A percentile compares a stretch with the other conserved stretches of the same genome.
These are phyloP conservation scores for Volucella zonaria DNA, from an alignment of 2,888 invertebrate genomes.

Conservation along the genomic window DNA sequence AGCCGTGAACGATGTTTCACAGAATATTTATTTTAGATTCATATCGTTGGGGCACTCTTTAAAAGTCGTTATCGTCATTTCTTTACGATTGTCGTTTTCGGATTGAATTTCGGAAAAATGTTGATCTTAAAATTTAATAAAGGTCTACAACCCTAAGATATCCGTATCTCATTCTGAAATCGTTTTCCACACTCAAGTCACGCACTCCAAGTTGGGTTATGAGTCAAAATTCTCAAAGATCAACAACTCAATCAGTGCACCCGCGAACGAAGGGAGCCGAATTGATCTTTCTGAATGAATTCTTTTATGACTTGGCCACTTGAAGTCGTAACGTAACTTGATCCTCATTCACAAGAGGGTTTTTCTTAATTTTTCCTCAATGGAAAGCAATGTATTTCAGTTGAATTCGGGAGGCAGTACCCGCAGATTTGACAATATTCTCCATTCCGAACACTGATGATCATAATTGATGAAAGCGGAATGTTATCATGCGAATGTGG, in stretches of 20 bases:
- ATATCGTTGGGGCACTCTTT: conserved; percentile 33
- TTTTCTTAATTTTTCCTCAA: conserved; percentile 9
- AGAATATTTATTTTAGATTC: conserved; percentile 53
- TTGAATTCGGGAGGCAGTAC: neutral
- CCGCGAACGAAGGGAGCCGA: conserved; percentile 2
- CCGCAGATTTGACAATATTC: conserved; percentile 30
- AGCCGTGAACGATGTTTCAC: conserved; percentile 1
- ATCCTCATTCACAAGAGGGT: conserved; percentile 11
- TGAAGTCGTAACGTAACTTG: conserved; percentile 36
- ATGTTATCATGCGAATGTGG: conserved; percentile 53
- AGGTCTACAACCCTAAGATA: conserved; percentile 35
- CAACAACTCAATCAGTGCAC: conserved; percentile 54
- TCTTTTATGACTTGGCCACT: conserved; percentile 8
- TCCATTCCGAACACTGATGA: conserved; percentile 18
- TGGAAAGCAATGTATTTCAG: conserved; percentile 31
- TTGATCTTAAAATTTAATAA: conserved; percentile 36
- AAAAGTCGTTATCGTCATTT: conserved; percentile 27
- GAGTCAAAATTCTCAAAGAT: conserved; percentile 17
- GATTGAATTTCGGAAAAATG: conserved; percentile 38
- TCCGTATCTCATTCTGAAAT: conserved; percentile 44
- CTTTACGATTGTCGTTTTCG: conserved; percentile 37
- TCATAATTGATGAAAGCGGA: conserved; percentile 62
- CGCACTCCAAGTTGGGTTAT: conserved; percentile 29
- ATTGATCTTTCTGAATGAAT: conserved; percentile 41
- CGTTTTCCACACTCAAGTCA: conserved; percentile 31